Base-by-base conservation (phyloP, 2,888 invertebrate genomes). In the Drosophila paramelanica region DNA sequence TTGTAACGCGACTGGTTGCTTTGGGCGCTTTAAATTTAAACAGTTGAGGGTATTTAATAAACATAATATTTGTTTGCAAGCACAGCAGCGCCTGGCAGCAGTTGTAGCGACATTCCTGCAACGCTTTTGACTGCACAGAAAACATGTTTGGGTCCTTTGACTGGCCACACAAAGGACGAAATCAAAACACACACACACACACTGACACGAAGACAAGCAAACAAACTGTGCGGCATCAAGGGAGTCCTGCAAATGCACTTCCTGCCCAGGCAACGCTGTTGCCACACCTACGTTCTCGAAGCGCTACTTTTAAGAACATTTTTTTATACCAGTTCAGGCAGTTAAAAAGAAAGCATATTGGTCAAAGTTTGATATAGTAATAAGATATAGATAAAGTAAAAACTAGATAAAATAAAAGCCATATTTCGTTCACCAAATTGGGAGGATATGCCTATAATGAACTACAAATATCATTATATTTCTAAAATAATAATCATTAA, bases 31-130 rank as follows among this genome's bases (percentile, higher is more conserved):
- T 57, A 31, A 70, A 72, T 65, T 57, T 69, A 51, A 58, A 57
- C 68, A 69, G 62, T 66, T 51, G 67, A 58, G 68, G 73, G 69
- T 68, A 84, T 83, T 83, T 79, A 81, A 84, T 81, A 87, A 87
- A 76, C 75, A 84, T 68, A 81, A 84, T 66, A 81, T 81, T 85
- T 76, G 66, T 71, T 65, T 68, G 58, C 58, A 57, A 61, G 51
- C 45, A 47, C 5, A 20, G 47, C 14, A n/a, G 50, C 39, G 46
- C 41, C 17, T 17, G 47, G 38, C 38, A 11, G 45, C 41, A 14
- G 36, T 41, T 27, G 45, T 45, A 43, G 50, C 50, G 27, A 72
- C 60, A 66, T 67, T 58, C 31, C 49, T 43, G 67, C 25, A 69
- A 57, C 33, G 82, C 65, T 67, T 67, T 77, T 79, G 58, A 69